Evolutionary conservation across 2,888 invertebrate species (phyloP), one percentile per base, ranked within the genome.

Genomic region (Psylliodes chrysocephalus): DNA sequence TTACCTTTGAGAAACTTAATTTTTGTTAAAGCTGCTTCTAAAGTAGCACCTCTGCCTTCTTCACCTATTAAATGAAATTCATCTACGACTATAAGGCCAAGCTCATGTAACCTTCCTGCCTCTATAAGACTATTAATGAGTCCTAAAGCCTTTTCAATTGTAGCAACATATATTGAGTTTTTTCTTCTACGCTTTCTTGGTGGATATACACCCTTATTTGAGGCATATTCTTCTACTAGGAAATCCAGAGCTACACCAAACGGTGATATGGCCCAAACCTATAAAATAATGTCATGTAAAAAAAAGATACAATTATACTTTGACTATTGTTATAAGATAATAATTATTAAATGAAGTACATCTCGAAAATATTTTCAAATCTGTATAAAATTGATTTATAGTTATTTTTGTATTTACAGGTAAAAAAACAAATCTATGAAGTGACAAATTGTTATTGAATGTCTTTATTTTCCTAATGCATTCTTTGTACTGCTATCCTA

Each of bases 51-150:
- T 71, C 98, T 85, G 0, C 91, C 90, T 40, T 85, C 85, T 79
- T 98, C 98, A 0, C 96, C 96, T 64, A 98, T 86, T 79, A 98
- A 88, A 85, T 98, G 98, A 49, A 95, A 81, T 81, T 98, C 98
- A 84, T 98, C 98, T 0, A 98, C 87, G 73, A 91, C 89, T 68
- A 91, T 85, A 38, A 97, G 83, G 0, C 96, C 95, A 53, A 96
- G 83, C 80, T 92, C 92, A 40, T 89, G 83, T 7, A 95, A 83
- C 64, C 95, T 85, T 8, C 88, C 85, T 25, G 86, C 82, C 77
- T 96, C 95, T 67, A 96, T 90, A 19, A 98, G 84, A 80, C 93
- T 93, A 78, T 95, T 91, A 14, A 97, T 82, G 2, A 99, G 82
- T 5, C 92, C 91, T 51, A 93, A 86, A 2, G 93, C 96, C 82